Percentiles rank a stretch among this genome's conserved stretches.
Evolutionary conservation across 2,113 vertebrate genomes (phyloP).

Genomic region (Uria aalge): DNA sequence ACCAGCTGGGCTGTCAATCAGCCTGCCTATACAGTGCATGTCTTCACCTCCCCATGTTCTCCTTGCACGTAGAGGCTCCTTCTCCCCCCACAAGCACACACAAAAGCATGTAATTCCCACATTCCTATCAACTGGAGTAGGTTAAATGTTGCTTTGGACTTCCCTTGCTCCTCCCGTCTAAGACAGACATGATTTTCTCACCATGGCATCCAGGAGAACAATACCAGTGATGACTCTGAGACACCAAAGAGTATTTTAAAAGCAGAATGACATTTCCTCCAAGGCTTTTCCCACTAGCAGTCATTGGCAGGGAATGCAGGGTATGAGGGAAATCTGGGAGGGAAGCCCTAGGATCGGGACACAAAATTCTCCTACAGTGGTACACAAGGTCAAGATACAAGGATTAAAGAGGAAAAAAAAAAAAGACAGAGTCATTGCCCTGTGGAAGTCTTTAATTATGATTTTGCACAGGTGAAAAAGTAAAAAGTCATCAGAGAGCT

Average conservation of each 20-base stretch:
- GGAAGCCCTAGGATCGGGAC: not conserved
- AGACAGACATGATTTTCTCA: not conserved
- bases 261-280: constrained; percentile 4
- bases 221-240: constrained; percentile 19
- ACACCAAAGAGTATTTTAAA: constrained; percentile 38
- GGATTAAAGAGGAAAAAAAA: not conserved
- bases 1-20: constrained; percentile 81
- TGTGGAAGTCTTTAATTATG: not conserved
- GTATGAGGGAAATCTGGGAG: constrained; percentile 1
- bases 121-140: constrained; percentile 16
- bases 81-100: not conserved
- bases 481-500: not conserved
- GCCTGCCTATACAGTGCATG: constrained; percentile 42
- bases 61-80: constrained; percentile 14
- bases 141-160: not conserved
- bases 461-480: not conserved
- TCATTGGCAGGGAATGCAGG: constrained; percentile 31
- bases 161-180: not conserved
- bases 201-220: constrained; percentile 16
- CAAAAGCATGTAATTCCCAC: constrained; percentile 56
- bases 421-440: not conserved
- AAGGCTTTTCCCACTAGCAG: not conserved
- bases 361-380: not conserved
- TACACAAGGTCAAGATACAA: not conserved
- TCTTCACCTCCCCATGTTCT: constrained; percentile 57